A percentile compares a stretch with the other conserved stretches of the same genome.
These are phyloP conservation scores for Ailurus styani DNA, from an alignment of 2,113 vertebrate genomes.

Conservation along the genomic window DNA sequence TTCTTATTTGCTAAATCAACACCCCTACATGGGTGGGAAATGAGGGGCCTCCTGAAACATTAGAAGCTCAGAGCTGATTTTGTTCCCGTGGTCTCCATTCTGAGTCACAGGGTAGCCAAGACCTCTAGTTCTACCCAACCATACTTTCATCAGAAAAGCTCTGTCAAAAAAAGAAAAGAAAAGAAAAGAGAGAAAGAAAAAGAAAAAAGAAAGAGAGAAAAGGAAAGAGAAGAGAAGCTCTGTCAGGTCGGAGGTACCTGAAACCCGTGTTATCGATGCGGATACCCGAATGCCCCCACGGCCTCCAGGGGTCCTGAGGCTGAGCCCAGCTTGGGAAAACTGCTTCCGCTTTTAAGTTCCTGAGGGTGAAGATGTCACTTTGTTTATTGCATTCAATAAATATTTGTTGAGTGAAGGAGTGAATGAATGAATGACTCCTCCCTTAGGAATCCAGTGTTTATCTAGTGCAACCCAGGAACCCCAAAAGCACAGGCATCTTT, in stretches of 20 bases:
- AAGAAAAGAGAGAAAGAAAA: background rate
- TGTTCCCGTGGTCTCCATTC: background rate
- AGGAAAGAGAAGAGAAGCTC: background rate
- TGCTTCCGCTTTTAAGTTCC: background rate
- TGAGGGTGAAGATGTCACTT: background rate
- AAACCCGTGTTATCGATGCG: background rate
- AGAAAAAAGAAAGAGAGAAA: background rate
- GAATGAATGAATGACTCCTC: background rate
- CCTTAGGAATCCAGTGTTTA: background rate
- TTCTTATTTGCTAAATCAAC: background rate
- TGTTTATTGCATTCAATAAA: background rate
- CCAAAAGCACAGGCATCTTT: background rate
- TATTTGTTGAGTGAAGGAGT: conserved; percentile 11
- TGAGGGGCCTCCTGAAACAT: background rate
- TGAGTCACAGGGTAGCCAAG: background rate
- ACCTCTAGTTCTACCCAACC: background rate
- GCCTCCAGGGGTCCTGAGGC: background rate
- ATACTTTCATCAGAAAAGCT: background rate
- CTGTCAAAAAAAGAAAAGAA: background rate
- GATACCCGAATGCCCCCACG: background rate
- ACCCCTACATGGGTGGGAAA: background rate
- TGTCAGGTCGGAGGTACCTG: background rate
- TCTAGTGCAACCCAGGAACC: background rate
- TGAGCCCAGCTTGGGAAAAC: background rate
- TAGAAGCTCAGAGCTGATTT: background rate